Evolutionary conservation across 2,113 vertebrate species (phyloP).

Genomic region (Pseudopipra pipra): DNA sequence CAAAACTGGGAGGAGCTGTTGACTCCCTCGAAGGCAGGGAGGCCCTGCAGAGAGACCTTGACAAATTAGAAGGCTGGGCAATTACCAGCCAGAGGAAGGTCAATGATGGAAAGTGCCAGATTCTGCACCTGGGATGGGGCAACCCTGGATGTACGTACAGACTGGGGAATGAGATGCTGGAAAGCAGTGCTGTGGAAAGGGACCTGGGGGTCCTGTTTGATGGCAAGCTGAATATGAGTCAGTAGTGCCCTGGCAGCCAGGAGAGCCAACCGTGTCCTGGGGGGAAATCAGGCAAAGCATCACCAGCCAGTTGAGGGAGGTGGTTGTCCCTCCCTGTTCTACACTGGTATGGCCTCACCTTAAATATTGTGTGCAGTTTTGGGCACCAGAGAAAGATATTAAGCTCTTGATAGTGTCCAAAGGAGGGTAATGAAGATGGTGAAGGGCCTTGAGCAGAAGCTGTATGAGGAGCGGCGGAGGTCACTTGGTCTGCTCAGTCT

Average conservation of each 20-base stretch:
- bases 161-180: neutral
- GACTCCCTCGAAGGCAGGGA: neutral
- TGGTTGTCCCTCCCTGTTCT: neutral
- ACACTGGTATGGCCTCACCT: neutral
- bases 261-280: neutral
- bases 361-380: neutral
- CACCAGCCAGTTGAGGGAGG: neutral
- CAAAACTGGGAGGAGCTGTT: neutral
- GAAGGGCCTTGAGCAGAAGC: neutral
- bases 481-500: neutral
- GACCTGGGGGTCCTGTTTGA: neutral
- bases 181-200: neutral
- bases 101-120: neutral
- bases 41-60: neutral
- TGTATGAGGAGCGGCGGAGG: neutral
- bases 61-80: neutral
- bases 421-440: neutral
- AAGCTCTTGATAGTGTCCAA: neutral
- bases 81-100: neutral
- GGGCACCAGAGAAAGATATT: neutral
- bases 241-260: neutral
- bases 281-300: neutral
- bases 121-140: neutral
- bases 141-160: neutral
- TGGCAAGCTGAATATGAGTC: neutral